These are phyloP conservation scores for Pseudocheirus occidentalis DNA, from an alignment of 2,797 vertebrate genomes.

Conservation along the genomic window DNA sequence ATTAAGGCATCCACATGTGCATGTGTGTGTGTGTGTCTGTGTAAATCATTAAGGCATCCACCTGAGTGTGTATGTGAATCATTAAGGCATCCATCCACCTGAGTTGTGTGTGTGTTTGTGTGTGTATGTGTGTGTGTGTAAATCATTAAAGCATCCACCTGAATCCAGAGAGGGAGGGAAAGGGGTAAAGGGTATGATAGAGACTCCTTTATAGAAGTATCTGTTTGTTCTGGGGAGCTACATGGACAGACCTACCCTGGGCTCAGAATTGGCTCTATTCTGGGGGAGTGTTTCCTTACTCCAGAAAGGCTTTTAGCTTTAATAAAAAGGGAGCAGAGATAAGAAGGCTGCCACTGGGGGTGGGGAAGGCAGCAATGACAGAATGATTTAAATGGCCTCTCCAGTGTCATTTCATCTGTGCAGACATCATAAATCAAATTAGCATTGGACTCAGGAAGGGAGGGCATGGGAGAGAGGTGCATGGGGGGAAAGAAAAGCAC, in stretches of 20 bases:
- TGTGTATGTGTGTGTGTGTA: neutral
- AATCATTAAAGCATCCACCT: neutral
- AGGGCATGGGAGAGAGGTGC: neutral
- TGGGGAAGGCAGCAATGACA: slow-evolving; percentile 74
- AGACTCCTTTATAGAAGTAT: slow-evolving; percentile 1
- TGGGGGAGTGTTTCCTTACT: slow-evolving; percentile 66
- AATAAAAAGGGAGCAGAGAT: slow-evolving; percentile 79
- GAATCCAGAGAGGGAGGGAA: neutral
- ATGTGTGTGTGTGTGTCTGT: neutral
- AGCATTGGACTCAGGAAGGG: slow-evolving; percentile 63
- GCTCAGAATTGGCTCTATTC: slow-evolving; percentile 43
- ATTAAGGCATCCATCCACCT: neutral
- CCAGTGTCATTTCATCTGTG: slow-evolving; percentile 79
- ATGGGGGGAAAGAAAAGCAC: neutral
- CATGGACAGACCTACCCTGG: neutral
- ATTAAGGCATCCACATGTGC: neutral
- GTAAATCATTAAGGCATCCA: neutral
- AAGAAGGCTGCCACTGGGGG: slow-evolving; percentile 69
- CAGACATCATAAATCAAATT: slow-evolving; percentile 81
- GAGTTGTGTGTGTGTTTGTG: neutral
- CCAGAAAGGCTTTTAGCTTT: slow-evolving; percentile 80
- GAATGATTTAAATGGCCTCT: slow-evolving; percentile 82
- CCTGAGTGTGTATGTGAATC: neutral
- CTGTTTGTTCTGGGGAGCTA: slow-evolving; percentile 45
- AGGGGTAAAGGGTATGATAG: neutral